These are phyloP conservation scores for Jacana jacana DNA, from an alignment of 2,113 vertebrate genomes.

Conservation along the genomic window DNA sequence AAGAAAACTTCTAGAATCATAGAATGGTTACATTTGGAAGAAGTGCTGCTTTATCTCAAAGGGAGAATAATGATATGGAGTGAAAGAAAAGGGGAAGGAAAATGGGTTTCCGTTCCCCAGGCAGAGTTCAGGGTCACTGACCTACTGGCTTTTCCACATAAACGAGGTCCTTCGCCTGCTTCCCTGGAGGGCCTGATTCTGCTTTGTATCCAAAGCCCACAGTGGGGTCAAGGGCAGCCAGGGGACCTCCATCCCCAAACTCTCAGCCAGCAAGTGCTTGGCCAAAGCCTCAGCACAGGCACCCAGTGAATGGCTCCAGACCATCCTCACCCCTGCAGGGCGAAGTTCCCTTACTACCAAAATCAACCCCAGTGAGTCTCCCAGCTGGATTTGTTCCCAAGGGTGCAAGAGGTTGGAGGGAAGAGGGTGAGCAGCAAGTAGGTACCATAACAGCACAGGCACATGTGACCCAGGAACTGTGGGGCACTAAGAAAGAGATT, in stretches of 20 bases:
- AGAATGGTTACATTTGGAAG: too few relatives aligned
- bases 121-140: background rate
- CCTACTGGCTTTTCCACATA: background rate
- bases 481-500: background rate
- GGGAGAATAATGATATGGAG: background rate
- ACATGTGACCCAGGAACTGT: rapidly evolving
- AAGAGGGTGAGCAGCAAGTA: background rate
- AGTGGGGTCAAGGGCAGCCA: background rate
- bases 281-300: background rate
- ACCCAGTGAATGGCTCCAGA: rapidly evolving
- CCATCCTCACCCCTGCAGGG: background rate
- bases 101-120: background rate
- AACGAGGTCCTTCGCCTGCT: background rate
- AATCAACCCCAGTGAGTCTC: background rate
- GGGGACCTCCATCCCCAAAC: background rate
- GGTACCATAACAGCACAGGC: background rate
- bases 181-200: background rate
- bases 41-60: background rate
- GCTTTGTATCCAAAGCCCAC: background rate
- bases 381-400: background rate
- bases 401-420: background rate
- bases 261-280: background rate
- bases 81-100: background rate
- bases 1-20: background rate
- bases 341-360: background rate